A percentile compares a stretch with the other conserved stretches of the same genome.
Conservation (phyloP, 2,888 invertebrate genomes). For the Tetheella fluctuosa region DNA sequence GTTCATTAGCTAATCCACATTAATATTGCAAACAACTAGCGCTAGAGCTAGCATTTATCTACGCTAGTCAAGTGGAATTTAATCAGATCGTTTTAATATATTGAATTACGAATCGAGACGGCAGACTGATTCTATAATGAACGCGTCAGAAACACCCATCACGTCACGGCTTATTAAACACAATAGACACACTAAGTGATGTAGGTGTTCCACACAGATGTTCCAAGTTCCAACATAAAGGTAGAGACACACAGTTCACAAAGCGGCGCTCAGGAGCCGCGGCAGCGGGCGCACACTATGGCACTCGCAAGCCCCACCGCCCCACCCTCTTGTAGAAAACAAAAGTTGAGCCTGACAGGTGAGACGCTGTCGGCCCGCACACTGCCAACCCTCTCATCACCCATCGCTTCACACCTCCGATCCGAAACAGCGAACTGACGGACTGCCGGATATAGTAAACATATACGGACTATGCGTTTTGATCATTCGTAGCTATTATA, state of each 20-base stretch:
- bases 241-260: constrained; percentile 64
- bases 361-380: constrained; percentile 65
- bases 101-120: not conserved
- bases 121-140: not conserved
- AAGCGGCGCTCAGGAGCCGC: constrained; percentile 49
- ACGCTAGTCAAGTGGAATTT: not conserved
- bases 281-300: constrained; percentile 83
- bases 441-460: constrained; percentile 14
- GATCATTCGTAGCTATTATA: constrained; percentile 11
- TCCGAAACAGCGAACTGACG: constrained; percentile 9
- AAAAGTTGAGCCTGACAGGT: constrained; percentile 88
- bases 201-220: constrained; percentile 78
- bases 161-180: constrained; percentile 29
- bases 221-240: constrained; percentile 63
- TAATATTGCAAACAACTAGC: constrained; percentile 38
- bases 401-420: constrained; percentile 25
- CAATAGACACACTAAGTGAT: constrained; percentile 65
- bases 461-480: constrained; percentile 6
- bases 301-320: constrained; percentile 86
- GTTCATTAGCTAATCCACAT: constrained; percentile 43
- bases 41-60: constrained; percentile 6
- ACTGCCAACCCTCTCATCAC: constrained; percentile 34
- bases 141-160: constrained; percentile 4
- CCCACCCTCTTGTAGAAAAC: constrained; percentile 86
- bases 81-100: not conserved